Conservation (phyloP, 2,888 invertebrate genomes). For the Cynaeus angustus region DNA sequence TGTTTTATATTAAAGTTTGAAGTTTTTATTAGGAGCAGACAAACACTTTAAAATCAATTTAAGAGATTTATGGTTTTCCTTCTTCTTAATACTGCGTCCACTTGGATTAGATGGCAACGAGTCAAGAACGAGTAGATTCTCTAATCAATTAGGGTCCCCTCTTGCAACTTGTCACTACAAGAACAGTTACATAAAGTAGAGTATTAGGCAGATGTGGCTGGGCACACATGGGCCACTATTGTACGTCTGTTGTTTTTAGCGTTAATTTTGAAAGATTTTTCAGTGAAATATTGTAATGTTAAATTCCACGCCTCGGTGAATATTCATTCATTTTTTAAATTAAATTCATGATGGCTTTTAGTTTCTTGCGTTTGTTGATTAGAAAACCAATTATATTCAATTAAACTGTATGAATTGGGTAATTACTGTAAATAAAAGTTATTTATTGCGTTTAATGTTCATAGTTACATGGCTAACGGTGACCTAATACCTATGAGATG, state of each 20-base stretch:
- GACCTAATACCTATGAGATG: too few relatives aligned
- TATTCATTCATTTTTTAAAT: slow-evolving; percentile 13
- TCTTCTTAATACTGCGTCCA: neutral
- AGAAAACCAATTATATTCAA: slow-evolving; percentile 29
- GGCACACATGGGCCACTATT: slow-evolving; percentile 22
- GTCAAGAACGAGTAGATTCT: neutral
- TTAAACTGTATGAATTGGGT: slow-evolving; percentile 17
- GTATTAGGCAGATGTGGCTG: slow-evolving; percentile 28
- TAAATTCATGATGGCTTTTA: neutral
- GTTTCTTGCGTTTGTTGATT: slow-evolving; percentile 11
- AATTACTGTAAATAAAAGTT: slow-evolving; percentile 19
- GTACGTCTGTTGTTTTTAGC: neutral
- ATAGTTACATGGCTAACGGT: too few relatives aligned
- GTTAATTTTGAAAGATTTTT: neutral
- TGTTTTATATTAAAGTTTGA: neutral
- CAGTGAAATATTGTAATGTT: slow-evolving; percentile 19
- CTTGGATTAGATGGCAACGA: neutral
- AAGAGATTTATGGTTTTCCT: slow-evolving; percentile 3
- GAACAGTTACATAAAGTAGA: slow-evolving; percentile 15
- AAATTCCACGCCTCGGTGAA: neutral
- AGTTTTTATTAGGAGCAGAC: neutral
- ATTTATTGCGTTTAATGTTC: too few relatives aligned
- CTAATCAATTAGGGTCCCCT: slow-evolving; percentile 24
- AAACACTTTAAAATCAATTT: slow-evolving; percentile 2
- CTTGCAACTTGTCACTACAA: slow-evolving; percentile 1